Base-by-base conservation (phyloP, 2,888 invertebrate species). In the Rhabditophanes sp. region DNA sequence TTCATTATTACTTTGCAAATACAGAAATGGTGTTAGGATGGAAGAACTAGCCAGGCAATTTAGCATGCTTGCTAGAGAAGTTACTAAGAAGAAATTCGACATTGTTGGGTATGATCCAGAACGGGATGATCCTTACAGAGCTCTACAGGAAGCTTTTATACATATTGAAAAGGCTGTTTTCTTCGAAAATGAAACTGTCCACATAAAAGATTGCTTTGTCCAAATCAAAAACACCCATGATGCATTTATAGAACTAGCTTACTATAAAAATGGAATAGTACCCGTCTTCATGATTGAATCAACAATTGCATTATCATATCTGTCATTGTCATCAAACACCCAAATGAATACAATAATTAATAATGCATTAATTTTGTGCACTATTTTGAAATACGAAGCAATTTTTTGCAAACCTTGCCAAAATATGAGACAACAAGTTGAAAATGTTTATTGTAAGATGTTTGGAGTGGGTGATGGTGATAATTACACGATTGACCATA, bases 371-470 rank as follows among this genome's bases (percentile, higher is more conserved):
- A n/a, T 17, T n/a, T 12, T 40, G 4, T 44, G 35, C 23, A 18
- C 37, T 7, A 21, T 45, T n/a, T 21, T 56, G 20, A 51, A 50
- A 20, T 52, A 42, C 26, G 56, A 56, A 33, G 36, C 48, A 20
- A 30, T 56, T 15, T 47, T 52, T 23, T 48, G 46, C 14, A 35
- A 57, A 50, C 57, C 56, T 2, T 51, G 53, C 24, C 50, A 51
- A 23, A 34, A 35, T 12, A 34, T 57, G 7, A 34, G 42, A 3
- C 41, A 48, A 4, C 27, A 39, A 11, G 39, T 52, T 2, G 19
- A 30, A 12, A 30, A 34, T 6, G 42, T n/a, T 14, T 32, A 9
- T 12, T 30, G 16, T 19, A 21, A 15, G 19, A 25, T 6, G 25
- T 44, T 4, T 11, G 27, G 30, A n/a, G n/a, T 11, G 41, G 35